A percentile compares a stretch with the other conserved stretches of the same genome.
Conservation (phyloP, 2,888 invertebrate genomes). For the Callyntrura guangdongensis region DNA sequence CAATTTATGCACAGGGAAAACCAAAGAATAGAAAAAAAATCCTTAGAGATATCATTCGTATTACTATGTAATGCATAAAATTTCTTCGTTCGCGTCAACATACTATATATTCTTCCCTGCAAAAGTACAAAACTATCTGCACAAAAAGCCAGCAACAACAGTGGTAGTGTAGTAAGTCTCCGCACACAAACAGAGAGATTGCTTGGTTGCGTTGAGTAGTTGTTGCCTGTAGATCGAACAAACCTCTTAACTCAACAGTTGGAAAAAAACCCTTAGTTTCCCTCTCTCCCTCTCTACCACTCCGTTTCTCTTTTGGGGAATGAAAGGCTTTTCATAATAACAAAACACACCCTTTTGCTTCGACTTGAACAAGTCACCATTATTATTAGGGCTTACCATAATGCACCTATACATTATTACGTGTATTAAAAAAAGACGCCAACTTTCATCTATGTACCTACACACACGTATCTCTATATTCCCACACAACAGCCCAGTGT, state of each 20-base stretch:
- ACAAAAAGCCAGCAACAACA: neutral
- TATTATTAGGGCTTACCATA: neutral
- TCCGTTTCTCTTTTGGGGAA: neutral
- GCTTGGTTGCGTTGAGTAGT: neutral
- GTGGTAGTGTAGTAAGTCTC: neutral
- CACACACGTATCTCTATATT: neutral
- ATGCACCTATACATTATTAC: neutral
- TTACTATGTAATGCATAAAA: conserved; percentile 69
- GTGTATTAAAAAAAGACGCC: neutral
- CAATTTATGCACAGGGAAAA: conserved; percentile 66
- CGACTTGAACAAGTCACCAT: conserved; percentile 24
- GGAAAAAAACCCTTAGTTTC: conserved; percentile 8
- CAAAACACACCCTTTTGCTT: neutral
- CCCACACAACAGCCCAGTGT: neutral
- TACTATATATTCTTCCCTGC: neutral
- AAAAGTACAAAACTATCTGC: neutral
- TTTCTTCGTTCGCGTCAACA: neutral
- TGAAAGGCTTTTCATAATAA: conserved; percentile 28
- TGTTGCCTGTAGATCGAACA: neutral
- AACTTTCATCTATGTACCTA: neutral
- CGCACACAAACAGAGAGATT: neutral
- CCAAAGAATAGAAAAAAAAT: conserved; percentile 51
- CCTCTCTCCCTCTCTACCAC: neutral
- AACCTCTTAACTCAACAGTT: conserved; percentile 69
- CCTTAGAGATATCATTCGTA: conserved; percentile 69